phyloP scores from a whole-genome alignment of 2,113 vertebrate species.

The Trichechus manatus region DNA sequence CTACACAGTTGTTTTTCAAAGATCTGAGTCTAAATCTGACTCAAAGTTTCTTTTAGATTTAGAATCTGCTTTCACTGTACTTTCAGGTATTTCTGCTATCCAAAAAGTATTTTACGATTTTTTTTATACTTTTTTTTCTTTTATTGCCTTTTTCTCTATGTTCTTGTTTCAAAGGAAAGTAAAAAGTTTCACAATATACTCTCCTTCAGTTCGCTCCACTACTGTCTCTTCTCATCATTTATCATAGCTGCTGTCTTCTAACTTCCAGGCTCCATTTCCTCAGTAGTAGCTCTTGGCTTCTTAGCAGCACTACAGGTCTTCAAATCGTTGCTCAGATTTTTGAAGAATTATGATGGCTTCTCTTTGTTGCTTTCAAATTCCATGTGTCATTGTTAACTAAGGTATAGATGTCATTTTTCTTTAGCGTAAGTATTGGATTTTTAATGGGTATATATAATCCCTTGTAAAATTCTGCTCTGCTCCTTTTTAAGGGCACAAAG shows the following conservation, averaged over 20 bases:
- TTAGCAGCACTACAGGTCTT: constrained; percentile 69
- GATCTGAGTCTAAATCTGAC: neutral
- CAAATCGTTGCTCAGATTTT: constrained; percentile 74
- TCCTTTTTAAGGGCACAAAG: neutral
- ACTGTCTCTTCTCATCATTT: constrained; percentile 69
- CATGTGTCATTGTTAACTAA: constrained; percentile 68
- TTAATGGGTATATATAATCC: constrained; percentile 29
- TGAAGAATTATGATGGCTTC: constrained; percentile 74
- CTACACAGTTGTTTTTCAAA: neutral
- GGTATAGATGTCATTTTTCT: constrained; percentile 52
- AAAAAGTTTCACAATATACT: neutral
- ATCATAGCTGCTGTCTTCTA: constrained; percentile 77
- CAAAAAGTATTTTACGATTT: neutral
- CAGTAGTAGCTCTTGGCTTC: constrained; percentile 49
- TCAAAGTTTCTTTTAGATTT: neutral
- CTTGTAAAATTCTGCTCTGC: constrained; percentile 1
- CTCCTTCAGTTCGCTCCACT: constrained; percentile 43
- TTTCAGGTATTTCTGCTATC: neutral
- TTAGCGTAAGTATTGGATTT: constrained; percentile 44
- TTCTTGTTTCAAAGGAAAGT: neutral
- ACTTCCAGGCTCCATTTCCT: constrained; percentile 74
- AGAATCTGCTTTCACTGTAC: neutral
- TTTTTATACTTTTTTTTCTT: neutral
- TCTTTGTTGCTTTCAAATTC: constrained; percentile 52
- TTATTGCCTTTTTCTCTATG: neutral